Evolutionary conservation across 1,140 invertebrate genomes (phyloP).

Genomic region (Asobara japonica): DNA sequence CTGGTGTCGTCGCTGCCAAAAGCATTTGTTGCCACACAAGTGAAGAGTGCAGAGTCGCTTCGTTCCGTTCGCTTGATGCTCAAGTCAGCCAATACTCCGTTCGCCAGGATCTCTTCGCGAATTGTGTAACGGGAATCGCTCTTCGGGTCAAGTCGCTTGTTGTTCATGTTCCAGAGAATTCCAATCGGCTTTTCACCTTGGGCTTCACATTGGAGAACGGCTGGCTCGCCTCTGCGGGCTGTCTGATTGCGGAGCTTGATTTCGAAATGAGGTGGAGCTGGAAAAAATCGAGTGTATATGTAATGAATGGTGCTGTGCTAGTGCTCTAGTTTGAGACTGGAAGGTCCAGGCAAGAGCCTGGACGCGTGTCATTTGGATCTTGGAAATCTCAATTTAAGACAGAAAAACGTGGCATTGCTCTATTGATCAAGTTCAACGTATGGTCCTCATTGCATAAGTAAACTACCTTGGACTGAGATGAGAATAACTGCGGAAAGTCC

Average conservation of each 20-base stretch:
- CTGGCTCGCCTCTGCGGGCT: slow-evolving; percentile 87
- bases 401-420: no score
- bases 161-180: slow-evolving; percentile 96
- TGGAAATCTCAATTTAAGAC: no score
- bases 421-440: no score
- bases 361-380: no score
- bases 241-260: slow-evolving; percentile 92
- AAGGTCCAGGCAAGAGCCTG: no score
- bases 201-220: slow-evolving; percentile 94
- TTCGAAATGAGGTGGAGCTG: slow-evolving; percentile 93
- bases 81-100: slow-evolving; percentile 87
- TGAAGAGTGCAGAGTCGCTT: slow-evolving; percentile 92
- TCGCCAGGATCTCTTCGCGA: slow-evolving; percentile 86
- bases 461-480: slow-evolving; percentile 89
- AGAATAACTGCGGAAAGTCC: slow-evolving; percentile 92
- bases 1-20: slow-evolving; percentile 95
- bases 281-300: no score
- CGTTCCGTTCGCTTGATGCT: slow-evolving; percentile 90
- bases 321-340: no score
- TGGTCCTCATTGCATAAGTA: no score
- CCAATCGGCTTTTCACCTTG: slow-evolving; percentile 96
- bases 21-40: slow-evolving; percentile 93
- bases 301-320: no score
- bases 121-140: slow-evolving; percentile 90
- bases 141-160: slow-evolving; percentile 88